Conservation (phyloP, 1,140 invertebrate species). For the Ceratina calcarata region DNA sequence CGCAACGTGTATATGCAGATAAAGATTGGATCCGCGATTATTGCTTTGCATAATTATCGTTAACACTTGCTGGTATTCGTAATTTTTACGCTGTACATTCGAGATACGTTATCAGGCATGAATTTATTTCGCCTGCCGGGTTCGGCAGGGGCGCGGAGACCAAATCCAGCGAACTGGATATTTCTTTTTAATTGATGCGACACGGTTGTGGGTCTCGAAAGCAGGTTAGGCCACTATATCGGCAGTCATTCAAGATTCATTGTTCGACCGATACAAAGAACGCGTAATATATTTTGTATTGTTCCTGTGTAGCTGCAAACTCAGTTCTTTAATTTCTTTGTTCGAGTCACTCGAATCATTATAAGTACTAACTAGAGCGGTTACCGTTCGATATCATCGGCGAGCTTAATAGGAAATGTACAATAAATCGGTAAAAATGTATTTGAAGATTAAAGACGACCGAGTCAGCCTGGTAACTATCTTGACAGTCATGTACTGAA, state of each 20-base stretch:
- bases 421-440: no score
- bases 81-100: neutral
- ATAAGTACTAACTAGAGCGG: neutral
- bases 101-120: neutral
- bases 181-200: constrained; percentile 40
- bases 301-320: neutral
- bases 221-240: constrained; percentile 14
- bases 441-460: no score
- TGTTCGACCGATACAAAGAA: constrained; percentile 36
- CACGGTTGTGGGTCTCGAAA: neutral
- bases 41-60: neutral
- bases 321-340: constrained; percentile 1
- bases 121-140: neutral
- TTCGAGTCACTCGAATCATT: neutral
- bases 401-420: no score
- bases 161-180: neutral
- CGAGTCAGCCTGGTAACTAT: neutral
- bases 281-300: constrained; percentile 37
- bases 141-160: neutral
- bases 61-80: neutral
- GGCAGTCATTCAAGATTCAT: constrained; percentile 23
- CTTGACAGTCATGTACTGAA: neutral
- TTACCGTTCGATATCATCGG: no score
- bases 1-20: neutral
- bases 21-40: neutral